Percentiles rank a stretch among this genome's conserved stretches.
Conservation (phyloP, 2,797 vertebrate species). For the Mormyrops attenuatus region DNA sequence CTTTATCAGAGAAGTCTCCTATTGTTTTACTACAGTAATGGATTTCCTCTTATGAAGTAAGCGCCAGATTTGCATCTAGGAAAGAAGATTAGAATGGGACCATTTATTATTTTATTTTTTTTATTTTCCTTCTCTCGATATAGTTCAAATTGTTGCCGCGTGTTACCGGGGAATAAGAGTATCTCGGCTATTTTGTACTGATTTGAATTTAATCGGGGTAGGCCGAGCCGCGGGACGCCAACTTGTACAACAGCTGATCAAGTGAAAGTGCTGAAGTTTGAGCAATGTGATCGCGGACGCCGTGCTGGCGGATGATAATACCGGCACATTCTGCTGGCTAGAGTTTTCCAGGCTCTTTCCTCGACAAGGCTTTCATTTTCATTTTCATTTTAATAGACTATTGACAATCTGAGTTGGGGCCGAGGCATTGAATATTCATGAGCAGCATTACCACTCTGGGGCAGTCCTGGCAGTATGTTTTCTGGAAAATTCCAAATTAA, state of each 20-base stretch:
- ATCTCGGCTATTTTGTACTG: conserved; percentile 3
- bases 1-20: not conserved
- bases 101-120: not conserved
- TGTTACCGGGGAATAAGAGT: not conserved
- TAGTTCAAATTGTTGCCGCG: conserved; percentile 8
- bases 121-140: not conserved
- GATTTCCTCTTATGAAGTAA: conserved; percentile 14
- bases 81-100: conserved; percentile 8
- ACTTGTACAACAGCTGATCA: conserved; percentile 6
- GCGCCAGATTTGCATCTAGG: not conserved
- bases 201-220: conserved; percentile 6
- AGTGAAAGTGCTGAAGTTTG: conserved; percentile 11
- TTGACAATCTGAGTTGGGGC: not conserved
- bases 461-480: conserved; percentile 6
- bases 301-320: not conserved
- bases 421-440: conserved; percentile 3
- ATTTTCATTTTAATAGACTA: conserved; percentile 14
- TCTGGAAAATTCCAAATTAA: conserved; percentile 1
- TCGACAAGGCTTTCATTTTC: conserved; percentile 3
- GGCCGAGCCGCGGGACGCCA: not conserved
- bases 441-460: not conserved
- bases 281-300: not conserved
- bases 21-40: conserved; percentile 8
- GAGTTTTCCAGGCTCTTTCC: conserved; percentile 5
- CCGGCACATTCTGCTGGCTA: not conserved